Conservation (phyloP, 2,888 invertebrate species). For the Salticus scenicus region DNA sequence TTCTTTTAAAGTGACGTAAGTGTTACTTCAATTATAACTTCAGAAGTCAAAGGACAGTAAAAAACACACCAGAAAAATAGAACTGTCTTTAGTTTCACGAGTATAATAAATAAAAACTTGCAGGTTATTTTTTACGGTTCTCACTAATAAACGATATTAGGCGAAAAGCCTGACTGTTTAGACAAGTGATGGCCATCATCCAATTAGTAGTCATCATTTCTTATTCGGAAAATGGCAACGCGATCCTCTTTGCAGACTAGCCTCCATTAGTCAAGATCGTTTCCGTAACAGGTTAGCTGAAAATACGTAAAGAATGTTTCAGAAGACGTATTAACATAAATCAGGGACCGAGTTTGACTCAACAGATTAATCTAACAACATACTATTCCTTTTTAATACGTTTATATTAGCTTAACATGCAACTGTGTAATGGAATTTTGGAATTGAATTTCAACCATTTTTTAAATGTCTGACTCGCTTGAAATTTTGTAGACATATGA, state of each 20-base stretch:
- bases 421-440: too few species aligned
- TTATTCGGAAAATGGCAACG: background rate
- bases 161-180: constrained; percentile 1
- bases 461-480: too few species aligned
- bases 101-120: background rate
- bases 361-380: too few species aligned
- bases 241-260: background rate
- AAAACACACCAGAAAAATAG: background rate
- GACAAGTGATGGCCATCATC: constrained; percentile 12
- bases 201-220: constrained; percentile 17
- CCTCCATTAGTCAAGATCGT: background rate
- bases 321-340: background rate
- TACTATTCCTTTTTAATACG: too few species aligned
- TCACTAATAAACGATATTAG: constrained; percentile 1
- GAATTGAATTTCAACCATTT: too few species aligned
- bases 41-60: background rate
- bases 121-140: background rate
- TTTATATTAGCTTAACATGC: too few species aligned
- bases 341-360: too few species aligned
- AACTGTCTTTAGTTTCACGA: background rate
- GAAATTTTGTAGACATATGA: too few species aligned
- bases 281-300: background rate
- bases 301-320: background rate
- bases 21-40: too few species aligned
- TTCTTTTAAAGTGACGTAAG: too few species aligned